These are phyloP conservation scores for Rhea americana DNA, from an alignment of 2,113 vertebrate species.

Conservation along the genomic window DNA sequence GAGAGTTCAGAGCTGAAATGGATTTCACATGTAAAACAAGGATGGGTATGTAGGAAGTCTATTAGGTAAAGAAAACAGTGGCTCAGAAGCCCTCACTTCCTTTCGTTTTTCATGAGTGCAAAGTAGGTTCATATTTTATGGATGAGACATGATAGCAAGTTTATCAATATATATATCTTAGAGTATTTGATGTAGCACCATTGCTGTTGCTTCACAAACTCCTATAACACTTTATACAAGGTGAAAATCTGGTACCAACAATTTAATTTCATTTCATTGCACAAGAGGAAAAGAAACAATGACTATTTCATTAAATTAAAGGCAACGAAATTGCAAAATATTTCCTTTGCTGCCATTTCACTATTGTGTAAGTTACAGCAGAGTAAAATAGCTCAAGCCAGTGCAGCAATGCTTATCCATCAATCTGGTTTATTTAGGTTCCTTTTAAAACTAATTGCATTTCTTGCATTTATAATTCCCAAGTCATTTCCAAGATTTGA, in stretches of 20 bases:
- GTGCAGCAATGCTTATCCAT: background rate
- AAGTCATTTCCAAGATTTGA: background rate
- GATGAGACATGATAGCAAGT: background rate
- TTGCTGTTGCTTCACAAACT: background rate
- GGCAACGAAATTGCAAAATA: background rate
- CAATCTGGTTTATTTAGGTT: background rate
- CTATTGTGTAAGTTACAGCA: background rate
- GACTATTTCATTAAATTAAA: background rate
- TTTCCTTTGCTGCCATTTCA: background rate
- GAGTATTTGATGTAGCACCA: background rate
- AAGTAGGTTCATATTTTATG: background rate
- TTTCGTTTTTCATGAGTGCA: background rate
- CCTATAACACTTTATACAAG: background rate
- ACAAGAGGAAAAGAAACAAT: accelerated
- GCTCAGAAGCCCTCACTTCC: background rate
- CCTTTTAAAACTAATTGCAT: background rate
- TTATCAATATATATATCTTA: background rate
- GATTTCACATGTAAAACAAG: background rate
- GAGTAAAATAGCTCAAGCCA: background rate
- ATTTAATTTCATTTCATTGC: background rate
- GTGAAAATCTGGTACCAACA: background rate
- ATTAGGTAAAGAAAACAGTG: background rate
- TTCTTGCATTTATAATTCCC: background rate
- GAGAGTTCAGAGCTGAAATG: background rate
- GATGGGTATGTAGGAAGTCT: background rate